phyloP scores from a whole-genome alignment of 35 echinoderm and acorn worm genomes.

The Nesometra sesokonis region DNA sequence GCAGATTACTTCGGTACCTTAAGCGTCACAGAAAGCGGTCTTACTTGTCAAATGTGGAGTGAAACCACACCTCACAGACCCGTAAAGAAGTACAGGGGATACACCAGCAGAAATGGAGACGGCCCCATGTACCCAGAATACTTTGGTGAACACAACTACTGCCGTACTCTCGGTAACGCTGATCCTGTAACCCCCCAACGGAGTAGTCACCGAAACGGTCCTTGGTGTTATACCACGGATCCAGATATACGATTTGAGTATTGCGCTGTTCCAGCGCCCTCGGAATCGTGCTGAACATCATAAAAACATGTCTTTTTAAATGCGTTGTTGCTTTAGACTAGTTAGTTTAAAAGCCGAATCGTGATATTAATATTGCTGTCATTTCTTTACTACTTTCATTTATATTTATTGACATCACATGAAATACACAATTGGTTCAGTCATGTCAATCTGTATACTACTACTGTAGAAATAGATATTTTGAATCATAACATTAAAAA shows the following conservation, averaged over 20 bases:
- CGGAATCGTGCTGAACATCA: not conserved
- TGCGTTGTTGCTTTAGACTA: no score
- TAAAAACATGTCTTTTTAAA: no score
- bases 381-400: no score
- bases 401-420: no score
- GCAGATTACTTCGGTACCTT: not conserved
- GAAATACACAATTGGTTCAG: no score
- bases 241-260: not conserved
- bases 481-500: no score
- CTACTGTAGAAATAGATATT: no score
- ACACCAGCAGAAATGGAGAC: not conserved
- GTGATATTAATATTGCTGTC: no score
- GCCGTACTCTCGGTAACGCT: not conserved
- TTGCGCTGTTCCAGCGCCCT: not conserved
- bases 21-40: not conserved
- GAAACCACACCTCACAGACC: not conserved
- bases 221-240: not conserved
- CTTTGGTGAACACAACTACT: not conserved
- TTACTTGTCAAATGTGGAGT: not conserved
- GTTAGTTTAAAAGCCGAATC: no score
- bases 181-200: not conserved
- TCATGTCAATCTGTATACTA: no score
- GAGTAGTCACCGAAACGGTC: not conserved
- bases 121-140: not conserved
- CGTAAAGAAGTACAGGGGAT: not conserved